Evolutionary conservation across 2,888 invertebrate species (phyloP).

Genomic region (Laothoe populi): DNA sequence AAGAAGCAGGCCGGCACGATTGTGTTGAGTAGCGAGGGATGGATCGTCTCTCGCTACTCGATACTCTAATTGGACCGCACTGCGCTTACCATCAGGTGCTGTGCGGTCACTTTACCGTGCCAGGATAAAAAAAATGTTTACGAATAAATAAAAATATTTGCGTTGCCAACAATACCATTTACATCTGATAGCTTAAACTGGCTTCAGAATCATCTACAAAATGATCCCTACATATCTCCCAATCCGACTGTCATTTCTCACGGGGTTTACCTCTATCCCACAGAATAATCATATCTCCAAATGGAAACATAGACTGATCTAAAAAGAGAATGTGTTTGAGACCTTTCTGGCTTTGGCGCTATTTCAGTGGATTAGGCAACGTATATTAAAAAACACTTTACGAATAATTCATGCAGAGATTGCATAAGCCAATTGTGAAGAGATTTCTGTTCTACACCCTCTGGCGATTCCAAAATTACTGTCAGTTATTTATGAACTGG

Average conservation of each 20-base stretch:
- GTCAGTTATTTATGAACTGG: constrained; percentile 22
- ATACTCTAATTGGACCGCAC: no score
- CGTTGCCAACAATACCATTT: neutral
- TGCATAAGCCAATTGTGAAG: constrained; percentile 26
- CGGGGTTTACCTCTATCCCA: neutral
- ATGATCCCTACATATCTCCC: neutral
- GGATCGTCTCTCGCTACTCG: no score
- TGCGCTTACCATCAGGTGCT: no score
- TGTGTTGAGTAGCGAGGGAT: no score
- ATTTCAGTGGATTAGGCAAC: constrained; percentile 13
- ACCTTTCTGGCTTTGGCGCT: neutral
- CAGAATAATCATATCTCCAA: neutral
- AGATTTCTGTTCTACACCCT: constrained; percentile 22
- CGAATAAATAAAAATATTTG: neutral
- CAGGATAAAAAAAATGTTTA: no score
- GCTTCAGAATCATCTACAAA: neutral
- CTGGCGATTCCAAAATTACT: constrained; percentile 27
- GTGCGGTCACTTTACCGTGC: no score
- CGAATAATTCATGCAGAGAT: constrained; percentile 13
- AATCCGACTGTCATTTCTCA: constrained; percentile 3
- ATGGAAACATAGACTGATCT: neutral
- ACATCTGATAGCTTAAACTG: neutral
- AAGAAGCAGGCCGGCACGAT: no score
- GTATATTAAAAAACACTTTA: constrained; percentile 18
- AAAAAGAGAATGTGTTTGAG: constrained; percentile 8